Conservation (phyloP, 2,888 invertebrate species). For the Brenthis daphne region DNA sequence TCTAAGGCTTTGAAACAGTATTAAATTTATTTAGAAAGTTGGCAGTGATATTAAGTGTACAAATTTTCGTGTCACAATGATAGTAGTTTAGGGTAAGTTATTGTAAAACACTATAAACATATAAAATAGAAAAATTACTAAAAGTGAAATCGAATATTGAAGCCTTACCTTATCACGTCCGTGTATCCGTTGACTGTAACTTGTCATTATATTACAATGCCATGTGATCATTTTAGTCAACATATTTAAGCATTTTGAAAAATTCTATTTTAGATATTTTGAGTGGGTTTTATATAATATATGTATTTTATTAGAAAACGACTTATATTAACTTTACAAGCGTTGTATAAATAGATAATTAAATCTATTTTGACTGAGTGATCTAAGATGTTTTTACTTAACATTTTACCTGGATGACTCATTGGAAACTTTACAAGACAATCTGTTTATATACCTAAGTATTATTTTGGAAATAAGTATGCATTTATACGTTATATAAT, state of each 20-base stretch:
- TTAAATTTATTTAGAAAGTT: slow-evolving; percentile 67
- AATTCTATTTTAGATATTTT: too few species aligned
- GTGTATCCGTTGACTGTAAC: slow-evolving; percentile 22
- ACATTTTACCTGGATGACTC: slow-evolving; percentile 31
- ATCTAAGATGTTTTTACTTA: slow-evolving; percentile 30
- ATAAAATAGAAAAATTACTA: not conserved
- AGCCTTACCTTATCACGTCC: slow-evolving; percentile 28
- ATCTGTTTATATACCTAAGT: not conserved
- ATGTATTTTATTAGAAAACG: too few species aligned
- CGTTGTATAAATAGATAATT: not conserved
- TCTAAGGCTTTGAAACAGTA: slow-evolving; percentile 64
- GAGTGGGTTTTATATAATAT: too few species aligned
- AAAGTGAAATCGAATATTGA: slow-evolving; percentile 10
- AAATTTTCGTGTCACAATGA: slow-evolving; percentile 41
- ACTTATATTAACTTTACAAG: not conserved
- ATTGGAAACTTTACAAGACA: slow-evolving; percentile 4
- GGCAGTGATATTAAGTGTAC: slow-evolving; percentile 46
- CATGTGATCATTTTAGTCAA: slow-evolving; percentile 2
- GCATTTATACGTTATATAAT: too few species aligned
- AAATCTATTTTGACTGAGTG: slow-evolving; percentile 17
- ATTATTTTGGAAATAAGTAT: too few species aligned
- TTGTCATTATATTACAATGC: slow-evolving; percentile 11
- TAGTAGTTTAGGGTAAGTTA: slow-evolving; percentile 44
- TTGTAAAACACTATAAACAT: slow-evolving; percentile 5
- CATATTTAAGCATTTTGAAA: not conserved